Evolutionary conservation across 2,797 vertebrate species (phyloP).

Genomic region (Gymnocypris eckloni): DNA sequence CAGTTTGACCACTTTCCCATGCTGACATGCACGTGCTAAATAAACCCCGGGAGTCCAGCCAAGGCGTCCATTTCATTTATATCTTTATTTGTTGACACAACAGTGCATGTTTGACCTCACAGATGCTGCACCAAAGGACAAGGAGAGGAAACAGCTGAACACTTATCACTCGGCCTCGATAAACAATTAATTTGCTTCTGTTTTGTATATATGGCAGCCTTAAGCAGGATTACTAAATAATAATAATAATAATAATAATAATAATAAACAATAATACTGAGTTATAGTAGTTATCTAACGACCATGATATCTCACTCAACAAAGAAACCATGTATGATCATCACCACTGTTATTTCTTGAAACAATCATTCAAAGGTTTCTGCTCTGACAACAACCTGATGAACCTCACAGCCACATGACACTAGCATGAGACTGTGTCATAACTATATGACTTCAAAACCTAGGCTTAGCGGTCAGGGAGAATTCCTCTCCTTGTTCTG

Average conservation of each 20-base stretch:
- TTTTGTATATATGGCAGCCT: neutral
- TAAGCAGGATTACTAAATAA: neutral
- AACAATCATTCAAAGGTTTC: conserved; percentile 10
- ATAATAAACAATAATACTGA: neutral
- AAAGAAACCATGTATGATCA: neutral
- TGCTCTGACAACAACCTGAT: neutral
- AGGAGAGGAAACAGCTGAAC: conserved; percentile 16
- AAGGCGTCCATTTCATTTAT: neutral
- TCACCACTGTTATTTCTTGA: conserved; percentile 4
- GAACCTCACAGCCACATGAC: conserved; percentile 37
- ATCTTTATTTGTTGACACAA: conserved; percentile 25
- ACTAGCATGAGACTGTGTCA: conserved; percentile 12
- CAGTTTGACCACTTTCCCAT: neutral
- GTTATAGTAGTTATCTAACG: neutral
- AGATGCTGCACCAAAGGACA: neutral
- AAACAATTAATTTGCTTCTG: conserved; percentile 4
- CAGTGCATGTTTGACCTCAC: conserved; percentile 5
- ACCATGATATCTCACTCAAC: neutral
- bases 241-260: neutral
- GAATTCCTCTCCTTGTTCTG: neutral
- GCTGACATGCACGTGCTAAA: neutral
- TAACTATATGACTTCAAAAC: neutral
- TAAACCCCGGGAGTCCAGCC: neutral
- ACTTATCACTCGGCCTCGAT: neutral
- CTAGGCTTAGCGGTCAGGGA: neutral